Evolutionary conservation across 2,888 invertebrate genomes (phyloP).

Genomic region (Timandra comae): DNA sequence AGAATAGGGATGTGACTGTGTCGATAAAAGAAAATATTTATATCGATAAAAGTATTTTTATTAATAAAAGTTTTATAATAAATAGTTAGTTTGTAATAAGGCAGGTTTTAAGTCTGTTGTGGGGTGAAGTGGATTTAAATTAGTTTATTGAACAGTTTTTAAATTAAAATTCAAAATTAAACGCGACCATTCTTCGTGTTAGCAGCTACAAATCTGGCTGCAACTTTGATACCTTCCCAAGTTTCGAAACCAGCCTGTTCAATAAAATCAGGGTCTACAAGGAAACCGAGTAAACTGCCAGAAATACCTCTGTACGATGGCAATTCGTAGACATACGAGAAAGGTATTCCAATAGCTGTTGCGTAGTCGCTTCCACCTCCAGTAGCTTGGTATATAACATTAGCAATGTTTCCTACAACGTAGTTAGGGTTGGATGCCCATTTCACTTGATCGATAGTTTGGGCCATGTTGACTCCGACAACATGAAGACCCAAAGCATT

Average conservation of each 20-base stretch:
- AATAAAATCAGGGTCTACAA: constrained; percentile 73
- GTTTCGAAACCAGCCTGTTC: constrained; percentile 75
- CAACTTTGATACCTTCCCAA: constrained; percentile 76
- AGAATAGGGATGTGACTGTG: constrained; percentile 15
- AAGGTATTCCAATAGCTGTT: constrained; percentile 59
- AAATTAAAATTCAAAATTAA: too few species aligned
- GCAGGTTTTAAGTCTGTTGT: too few species aligned
- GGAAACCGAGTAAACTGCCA: constrained; percentile 58
- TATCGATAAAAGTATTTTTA: constrained; percentile 17
- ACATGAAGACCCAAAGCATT: constrained; percentile 52
- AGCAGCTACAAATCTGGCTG: constrained; percentile 11
- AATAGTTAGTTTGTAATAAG: too few species aligned
- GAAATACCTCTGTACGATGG: constrained; percentile 60
- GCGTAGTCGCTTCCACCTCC: constrained; percentile 81
- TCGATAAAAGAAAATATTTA: constrained; percentile 2
- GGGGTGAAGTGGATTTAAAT: too few species aligned
- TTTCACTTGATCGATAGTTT: constrained; percentile 55
- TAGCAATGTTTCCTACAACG: constrained; percentile 64
- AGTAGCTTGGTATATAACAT: constrained; percentile 73
- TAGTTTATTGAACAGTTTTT: too few species aligned
- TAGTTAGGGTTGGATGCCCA: constrained; percentile 53
- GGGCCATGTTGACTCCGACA: constrained; percentile 46
- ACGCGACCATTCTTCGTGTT: too few species aligned
- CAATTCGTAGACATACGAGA: constrained; percentile 79
- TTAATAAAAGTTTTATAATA: too few species aligned